Base-by-base conservation (phyloP, 1,140 invertebrate genomes). In the Euwallacea similis region DNA sequence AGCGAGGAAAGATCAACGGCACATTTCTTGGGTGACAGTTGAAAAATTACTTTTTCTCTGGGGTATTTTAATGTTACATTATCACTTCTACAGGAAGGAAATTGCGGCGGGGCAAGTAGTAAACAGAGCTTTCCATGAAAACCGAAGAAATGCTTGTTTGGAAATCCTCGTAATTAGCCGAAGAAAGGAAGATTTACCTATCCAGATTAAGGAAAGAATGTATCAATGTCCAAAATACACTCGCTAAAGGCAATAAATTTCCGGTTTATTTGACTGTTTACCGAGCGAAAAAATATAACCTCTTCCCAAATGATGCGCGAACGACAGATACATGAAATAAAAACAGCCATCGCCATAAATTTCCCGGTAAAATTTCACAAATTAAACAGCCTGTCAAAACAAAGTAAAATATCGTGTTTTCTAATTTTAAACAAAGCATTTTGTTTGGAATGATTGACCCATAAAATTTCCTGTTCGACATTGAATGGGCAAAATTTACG, bases 21-120 rank as follows among this genome's bases (percentile, higher is more conserved):
- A 71, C 21, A 66, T 66, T 71, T 71, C 44, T 50, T 9, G 9
- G 43, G 62, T 64, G 69, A 71, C 69, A 71, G 63, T 43, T 71
- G 69, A 66, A 60, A 71, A 65, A 71, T 71, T 71, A 58, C 69
- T 59, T 71, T 71, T 69, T 68, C 42, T 70, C 66, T n/a, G 59
- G n/a, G 8, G 54, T 21, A 61, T 61, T 61, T 61, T 61, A 61
- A 44, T 64, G 15, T 15, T 13, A 47, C 43, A 46, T 64, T 64
- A 16, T 64, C 16, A 44, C 42, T 58, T 58, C 55, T 16, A 50
- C 6, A 13, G 4, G 21, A 1, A 33, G 21, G 21, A 33, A 33
- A 33, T 33, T 33, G 21, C 21, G 21, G 21, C 4, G 21, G 21
- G 21, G 21, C 21, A 33, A 33, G 21, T 33, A 33, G 21, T 33